Conservation (phyloP, 1,140 invertebrate genomes). For the Calliopsis andreniformis region DNA sequence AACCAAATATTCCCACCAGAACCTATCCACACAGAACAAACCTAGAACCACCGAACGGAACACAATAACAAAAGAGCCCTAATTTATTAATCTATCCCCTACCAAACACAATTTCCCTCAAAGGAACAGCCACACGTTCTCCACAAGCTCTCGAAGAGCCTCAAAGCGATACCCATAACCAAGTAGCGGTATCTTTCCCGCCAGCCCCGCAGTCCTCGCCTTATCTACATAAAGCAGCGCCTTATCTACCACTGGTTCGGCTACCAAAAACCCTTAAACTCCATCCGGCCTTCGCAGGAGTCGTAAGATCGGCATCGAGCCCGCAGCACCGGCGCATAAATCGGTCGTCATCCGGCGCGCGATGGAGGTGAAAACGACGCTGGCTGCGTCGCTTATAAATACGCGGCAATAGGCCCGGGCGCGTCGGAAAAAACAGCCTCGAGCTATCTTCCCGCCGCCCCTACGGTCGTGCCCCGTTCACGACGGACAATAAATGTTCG, state of each 20-base stretch:
- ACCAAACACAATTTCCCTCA: too few species aligned
- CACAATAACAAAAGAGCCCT: too few species aligned
- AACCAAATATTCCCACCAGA: too few species aligned
- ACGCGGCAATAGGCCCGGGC: slow-evolving; percentile 46
- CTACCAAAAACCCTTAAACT: slow-evolving; percentile 53
- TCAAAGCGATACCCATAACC: too few species aligned
- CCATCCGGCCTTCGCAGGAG: slow-evolving; percentile 42
- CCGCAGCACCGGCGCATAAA: slow-evolving; percentile 41
- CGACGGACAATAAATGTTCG: slow-evolving; percentile 58
- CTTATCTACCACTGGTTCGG: slow-evolving; percentile 5
- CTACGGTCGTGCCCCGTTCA: neutral
- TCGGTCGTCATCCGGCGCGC: slow-evolving; percentile 31
- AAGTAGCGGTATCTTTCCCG: too few species aligned
- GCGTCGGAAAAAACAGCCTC: slow-evolving; percentile 19
- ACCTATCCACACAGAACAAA: too few species aligned
- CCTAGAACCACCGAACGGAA: too few species aligned
- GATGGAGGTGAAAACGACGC: slow-evolving; percentile 30
- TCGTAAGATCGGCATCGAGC: slow-evolving; percentile 29
- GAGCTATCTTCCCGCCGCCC: slow-evolving; percentile 37
- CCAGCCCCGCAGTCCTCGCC: too few species aligned
- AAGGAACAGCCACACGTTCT: too few species aligned
- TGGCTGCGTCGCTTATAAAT: slow-evolving; percentile 56
- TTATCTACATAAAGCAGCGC: too few species aligned
- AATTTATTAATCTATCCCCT: too few species aligned
- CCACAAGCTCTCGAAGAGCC: too few species aligned